These are phyloP conservation scores for Leuciscus idus DNA, from an alignment of 2,113 vertebrate species.

Conservation along the genomic window DNA sequence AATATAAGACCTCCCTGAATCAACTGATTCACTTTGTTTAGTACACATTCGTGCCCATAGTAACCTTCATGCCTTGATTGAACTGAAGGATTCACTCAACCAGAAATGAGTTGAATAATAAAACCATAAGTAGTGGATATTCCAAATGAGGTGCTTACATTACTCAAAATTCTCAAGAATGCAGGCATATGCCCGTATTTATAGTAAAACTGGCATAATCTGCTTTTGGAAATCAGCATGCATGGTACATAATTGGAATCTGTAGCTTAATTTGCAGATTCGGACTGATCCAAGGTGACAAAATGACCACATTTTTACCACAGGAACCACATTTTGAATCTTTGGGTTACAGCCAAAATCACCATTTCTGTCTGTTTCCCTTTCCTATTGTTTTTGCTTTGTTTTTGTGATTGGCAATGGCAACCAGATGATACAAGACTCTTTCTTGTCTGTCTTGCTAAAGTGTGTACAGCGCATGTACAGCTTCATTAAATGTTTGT, in stretches of 20 bases:
- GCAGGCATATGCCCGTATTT: background rate
- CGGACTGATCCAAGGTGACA: background rate
- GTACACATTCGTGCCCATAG: constrained; percentile 4
- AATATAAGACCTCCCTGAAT: background rate
- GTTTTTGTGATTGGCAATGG: constrained; percentile 7
- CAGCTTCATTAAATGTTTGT: background rate
- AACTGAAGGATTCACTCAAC: background rate
- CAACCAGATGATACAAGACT: background rate
- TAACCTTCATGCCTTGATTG: constrained; percentile 8
- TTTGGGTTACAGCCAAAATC: background rate
- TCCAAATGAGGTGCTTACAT: background rate
- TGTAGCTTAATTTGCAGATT: background rate
- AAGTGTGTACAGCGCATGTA: background rate
- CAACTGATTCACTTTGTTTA: background rate
- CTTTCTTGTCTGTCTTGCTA: background rate
- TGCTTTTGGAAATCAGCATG: background rate
- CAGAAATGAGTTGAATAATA: background rate
- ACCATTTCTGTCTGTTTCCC: background rate
- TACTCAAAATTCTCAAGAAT: background rate
- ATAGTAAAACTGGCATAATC: background rate
- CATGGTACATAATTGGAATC: background rate
- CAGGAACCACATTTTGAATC: background rate
- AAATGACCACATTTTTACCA: background rate
- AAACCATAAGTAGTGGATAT: background rate
- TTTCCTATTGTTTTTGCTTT: constrained; percentile 8